Evolutionary conservation across 2,888 invertebrate species (phyloP).

Genomic region (Fragum fragum): DNA sequence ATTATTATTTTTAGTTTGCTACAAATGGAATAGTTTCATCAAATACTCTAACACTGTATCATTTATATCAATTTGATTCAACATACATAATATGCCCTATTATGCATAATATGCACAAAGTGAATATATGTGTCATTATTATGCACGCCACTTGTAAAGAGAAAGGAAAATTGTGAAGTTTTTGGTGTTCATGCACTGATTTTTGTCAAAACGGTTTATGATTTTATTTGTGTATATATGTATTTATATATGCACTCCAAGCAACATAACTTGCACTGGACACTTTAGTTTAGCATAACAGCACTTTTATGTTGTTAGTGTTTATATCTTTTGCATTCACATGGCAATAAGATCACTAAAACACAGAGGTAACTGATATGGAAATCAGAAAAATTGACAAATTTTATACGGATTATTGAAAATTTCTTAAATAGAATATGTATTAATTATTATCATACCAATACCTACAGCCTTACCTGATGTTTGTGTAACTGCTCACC

Average conservation of each 20-base stretch:
- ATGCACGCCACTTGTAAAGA: background rate
- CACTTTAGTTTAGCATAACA: constrained; percentile 12
- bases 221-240: background rate
- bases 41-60: constrained; percentile 1
- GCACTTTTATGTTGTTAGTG: constrained; percentile 6
- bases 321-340: background rate
- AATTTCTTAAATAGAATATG: background rate
- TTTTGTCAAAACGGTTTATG: background rate
- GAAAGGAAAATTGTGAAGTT: background rate
- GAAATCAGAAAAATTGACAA: constrained; percentile 16
- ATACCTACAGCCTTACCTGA: too few relatives aligned
- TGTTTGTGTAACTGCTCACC: too few relatives aligned
- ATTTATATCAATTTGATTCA: background rate
- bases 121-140: background rate
- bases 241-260: background rate
- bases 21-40: background rate
- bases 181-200: background rate
- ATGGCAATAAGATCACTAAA: background rate
- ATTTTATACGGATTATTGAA: background rate
- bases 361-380: constrained; percentile 1
- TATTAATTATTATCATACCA: background rate
- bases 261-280: background rate
- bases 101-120: background rate
- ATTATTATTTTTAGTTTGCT: background rate
- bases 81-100: background rate